phyloP scores from a whole-genome alignment of 2,888 invertebrate genomes.

The Pegoplata infirma region DNA sequence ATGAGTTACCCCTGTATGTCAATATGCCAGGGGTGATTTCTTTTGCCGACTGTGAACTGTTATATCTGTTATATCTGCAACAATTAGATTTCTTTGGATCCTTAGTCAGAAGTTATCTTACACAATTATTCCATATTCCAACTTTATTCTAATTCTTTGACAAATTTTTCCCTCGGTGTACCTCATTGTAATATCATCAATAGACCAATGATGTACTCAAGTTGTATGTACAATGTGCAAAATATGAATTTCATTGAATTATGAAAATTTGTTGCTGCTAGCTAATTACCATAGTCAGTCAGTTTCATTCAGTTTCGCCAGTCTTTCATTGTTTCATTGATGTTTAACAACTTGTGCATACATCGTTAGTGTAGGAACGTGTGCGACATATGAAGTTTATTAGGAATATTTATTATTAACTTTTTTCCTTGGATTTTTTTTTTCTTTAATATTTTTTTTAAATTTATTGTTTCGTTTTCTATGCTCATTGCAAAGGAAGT shows the following conservation, averaged over 20 bases:
- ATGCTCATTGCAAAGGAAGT: slow-evolving; percentile 49
- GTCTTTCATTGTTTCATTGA: slow-evolving; percentile 26
- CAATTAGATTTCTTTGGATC: no score
- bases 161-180: no score
- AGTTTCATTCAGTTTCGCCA: background rate
- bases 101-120: no score
- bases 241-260: slow-evolving; percentile 57
- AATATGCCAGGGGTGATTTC: no score
- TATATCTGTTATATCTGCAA: no score
- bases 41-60: no score
- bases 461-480: slow-evolving; percentile 48
- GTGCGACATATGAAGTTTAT: slow-evolving; percentile 57
- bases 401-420: slow-evolving; percentile 52
- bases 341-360: slow-evolving; percentile 51
- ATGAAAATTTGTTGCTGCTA: slow-evolving; percentile 8
- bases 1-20: no score
- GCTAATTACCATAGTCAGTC: slow-evolving; percentile 18
- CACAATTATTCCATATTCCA: no score
- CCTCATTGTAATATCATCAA: slow-evolving; percentile 50
- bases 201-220: slow-evolving; percentile 15
- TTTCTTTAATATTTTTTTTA: slow-evolving; percentile 9
- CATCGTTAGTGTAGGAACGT: slow-evolving; percentile 37
- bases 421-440: slow-evolving; percentile 12
- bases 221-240: slow-evolving; percentile 26
- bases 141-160: no score